Evolutionary conservation across 1,140 invertebrate species (phyloP).

Genomic region (Cyclargus thomasi): DNA sequence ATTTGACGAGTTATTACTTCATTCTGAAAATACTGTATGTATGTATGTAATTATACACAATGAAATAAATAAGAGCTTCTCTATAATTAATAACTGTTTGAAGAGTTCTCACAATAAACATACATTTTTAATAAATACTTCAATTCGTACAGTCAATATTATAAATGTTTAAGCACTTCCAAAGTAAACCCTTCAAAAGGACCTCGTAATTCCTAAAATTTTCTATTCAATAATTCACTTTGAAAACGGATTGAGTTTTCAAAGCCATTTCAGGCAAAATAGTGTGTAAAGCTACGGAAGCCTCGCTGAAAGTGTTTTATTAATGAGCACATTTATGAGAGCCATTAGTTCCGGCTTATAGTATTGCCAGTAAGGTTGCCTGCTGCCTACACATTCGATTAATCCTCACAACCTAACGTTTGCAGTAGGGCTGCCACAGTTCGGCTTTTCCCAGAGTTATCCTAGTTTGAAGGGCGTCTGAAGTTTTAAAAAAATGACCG

Average conservation of each 20-base stretch:
- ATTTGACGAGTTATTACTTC: too few relatives aligned
- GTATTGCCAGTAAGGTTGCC: not conserved
- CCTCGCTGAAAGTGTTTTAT: not conserved
- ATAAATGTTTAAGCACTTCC: not conserved
- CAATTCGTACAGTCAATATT: not conserved
- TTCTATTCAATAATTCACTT: conserved; percentile 3
- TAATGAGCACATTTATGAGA: not conserved
- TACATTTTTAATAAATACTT: not conserved
- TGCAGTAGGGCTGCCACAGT: too few relatives aligned
- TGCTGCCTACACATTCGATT: too few relatives aligned
- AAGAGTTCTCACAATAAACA: too few relatives aligned
- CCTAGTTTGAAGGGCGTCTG: too few relatives aligned
- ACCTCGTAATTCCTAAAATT: not conserved
- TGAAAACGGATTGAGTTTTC: not conserved
- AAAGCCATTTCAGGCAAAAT: not conserved
- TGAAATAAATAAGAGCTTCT: too few relatives aligned
- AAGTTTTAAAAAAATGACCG: too few relatives aligned
- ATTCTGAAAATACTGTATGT: too few relatives aligned
- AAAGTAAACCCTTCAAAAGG: not conserved
- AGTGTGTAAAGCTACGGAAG: not conserved
- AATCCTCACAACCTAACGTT: too few relatives aligned
- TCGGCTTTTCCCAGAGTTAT: too few relatives aligned
- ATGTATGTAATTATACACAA: too few relatives aligned
- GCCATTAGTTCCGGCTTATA: not conserved
- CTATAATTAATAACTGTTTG: too few relatives aligned